Evolutionary conservation across 2,888 invertebrate species (phyloP).

Genomic region (Xestobium rufovillosum): DNA sequence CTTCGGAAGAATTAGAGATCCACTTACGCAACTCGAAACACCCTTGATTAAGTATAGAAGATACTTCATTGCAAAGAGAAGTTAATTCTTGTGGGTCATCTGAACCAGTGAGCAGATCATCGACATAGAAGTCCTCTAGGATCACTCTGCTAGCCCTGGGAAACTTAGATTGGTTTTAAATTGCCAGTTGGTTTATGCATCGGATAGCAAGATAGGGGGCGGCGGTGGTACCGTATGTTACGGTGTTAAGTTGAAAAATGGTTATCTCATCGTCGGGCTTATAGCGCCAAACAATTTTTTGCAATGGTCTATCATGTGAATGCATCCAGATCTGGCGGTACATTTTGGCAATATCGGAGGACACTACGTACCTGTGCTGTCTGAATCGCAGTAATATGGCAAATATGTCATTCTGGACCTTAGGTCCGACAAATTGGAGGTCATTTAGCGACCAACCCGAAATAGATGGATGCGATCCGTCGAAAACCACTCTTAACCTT

Average conservation of each 20-base stretch:
- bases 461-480: conserved; percentile 12
- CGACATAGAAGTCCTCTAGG: conserved; percentile 11
- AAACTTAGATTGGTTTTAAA: neutral
- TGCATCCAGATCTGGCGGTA: conserved; percentile 18
- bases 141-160: conserved; percentile 9
- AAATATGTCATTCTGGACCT: conserved; percentile 16
- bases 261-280: conserved; percentile 13
- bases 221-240: conserved; percentile 15
- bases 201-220: conserved; percentile 12
- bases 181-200: conserved; percentile 11
- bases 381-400: conserved; percentile 17
- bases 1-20: neutral
- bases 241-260: conserved; percentile 17
- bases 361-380: conserved; percentile 16
- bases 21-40: conserved; percentile 13
- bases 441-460: conserved; percentile 18
- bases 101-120: conserved; percentile 10
- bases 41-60: conserved; percentile 15
- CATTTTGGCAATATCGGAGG: conserved; percentile 21
- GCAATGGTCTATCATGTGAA: conserved; percentile 14
- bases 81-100: conserved; percentile 4
- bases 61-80: conserved; percentile 7
- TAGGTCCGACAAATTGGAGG: conserved; percentile 11
- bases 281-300: conserved; percentile 19
- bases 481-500: conserved; percentile 7